These are phyloP conservation scores for Leuctra nigra DNA, from an alignment of 2,888 invertebrate species.

Conservation along the genomic window DNA sequence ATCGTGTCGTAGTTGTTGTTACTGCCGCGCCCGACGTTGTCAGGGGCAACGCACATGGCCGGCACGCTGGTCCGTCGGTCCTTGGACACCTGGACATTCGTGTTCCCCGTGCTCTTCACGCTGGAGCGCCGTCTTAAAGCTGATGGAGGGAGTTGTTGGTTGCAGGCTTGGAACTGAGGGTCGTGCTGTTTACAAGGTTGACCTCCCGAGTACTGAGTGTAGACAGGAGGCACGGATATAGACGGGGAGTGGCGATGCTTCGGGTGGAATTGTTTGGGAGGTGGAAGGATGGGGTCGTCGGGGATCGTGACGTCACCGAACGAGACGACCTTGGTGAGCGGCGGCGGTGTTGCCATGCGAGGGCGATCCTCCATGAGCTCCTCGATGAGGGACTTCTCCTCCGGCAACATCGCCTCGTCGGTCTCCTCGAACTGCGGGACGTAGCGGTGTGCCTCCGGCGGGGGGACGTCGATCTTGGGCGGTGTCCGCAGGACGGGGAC, in stretches of 20 bases:
- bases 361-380: constrained; percentile 32
- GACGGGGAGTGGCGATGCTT: constrained; percentile 37
- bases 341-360: constrained; percentile 38
- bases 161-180: constrained; percentile 10
- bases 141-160: constrained; percentile 29
- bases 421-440: constrained; percentile 32
- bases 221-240: no score
- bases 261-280: constrained; percentile 39
- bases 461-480: neutral
- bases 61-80: constrained; percentile 34
- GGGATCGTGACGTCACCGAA: constrained; percentile 27
- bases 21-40: constrained; percentile 35
- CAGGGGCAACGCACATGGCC: constrained; percentile 34
- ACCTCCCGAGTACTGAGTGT: no score
- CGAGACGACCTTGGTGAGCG: constrained; percentile 26
- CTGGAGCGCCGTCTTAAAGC: constrained; percentile 38
- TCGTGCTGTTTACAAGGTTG: neutral
- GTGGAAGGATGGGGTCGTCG: constrained; percentile 37
- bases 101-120: constrained; percentile 35
- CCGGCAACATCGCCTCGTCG: constrained; percentile 10
- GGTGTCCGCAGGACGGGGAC: constrained; percentile 15
- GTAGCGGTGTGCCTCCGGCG: constrained; percentile 31
- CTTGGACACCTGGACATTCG: constrained; percentile 27
- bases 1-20: constrained; percentile 34
- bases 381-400: constrained; percentile 25